phyloP scores from a whole-genome alignment of 1,140 invertebrate species.

The Tetramorium alpestre region DNA sequence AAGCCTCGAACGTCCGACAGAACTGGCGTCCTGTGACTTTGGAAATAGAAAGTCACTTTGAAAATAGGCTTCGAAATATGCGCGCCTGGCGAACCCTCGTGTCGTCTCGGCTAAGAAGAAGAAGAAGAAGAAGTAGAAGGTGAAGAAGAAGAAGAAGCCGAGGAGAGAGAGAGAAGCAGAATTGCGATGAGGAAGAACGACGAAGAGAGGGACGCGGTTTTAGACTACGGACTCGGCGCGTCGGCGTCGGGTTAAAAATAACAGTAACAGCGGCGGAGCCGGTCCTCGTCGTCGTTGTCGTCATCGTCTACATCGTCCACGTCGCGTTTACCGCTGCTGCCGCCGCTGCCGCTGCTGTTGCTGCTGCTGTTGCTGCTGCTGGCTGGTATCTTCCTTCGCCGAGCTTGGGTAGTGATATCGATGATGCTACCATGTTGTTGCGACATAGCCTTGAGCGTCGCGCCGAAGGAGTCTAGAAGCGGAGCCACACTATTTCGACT shows the following conservation, averaged over 20 bases:
- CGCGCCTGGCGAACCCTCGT: slow-evolving; percentile 69
- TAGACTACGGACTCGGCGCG: slow-evolving; percentile 84
- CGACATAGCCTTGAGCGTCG: slow-evolving; percentile 48
- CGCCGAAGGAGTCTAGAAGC: slow-evolving; percentile 10
- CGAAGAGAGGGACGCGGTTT: slow-evolving; percentile 75
- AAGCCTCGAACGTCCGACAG: slow-evolving; percentile 18
- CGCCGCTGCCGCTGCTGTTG: neutral
- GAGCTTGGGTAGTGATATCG: slow-evolving; percentile 57
- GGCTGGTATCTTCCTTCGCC: slow-evolving; percentile 47
- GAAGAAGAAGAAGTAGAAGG: slow-evolving; percentile 64
- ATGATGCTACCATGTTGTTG: slow-evolving; percentile 31
- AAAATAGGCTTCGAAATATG: slow-evolving; percentile 81
- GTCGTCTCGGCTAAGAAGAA: slow-evolving; percentile 58
- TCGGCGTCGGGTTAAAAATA: slow-evolving; percentile 86
- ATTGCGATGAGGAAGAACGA: slow-evolving; percentile 32
- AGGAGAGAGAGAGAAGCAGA: slow-evolving; percentile 35
- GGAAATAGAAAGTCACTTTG: slow-evolving; percentile 81
- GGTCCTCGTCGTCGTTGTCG: slow-evolving; percentile 60
- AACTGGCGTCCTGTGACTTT: slow-evolving; percentile 65
- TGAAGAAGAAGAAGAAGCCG: slow-evolving; percentile 4
- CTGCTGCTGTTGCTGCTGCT: slow-evolving; percentile 3
- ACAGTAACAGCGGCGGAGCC: slow-evolving; percentile 80
- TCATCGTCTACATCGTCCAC: slow-evolving; percentile 61
- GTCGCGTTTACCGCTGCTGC: slow-evolving; percentile 44
- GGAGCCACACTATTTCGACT: slow-evolving; percentile 2